Conservation (phyloP, 2,888 invertebrate genomes). For the Autographa gamma region DNA sequence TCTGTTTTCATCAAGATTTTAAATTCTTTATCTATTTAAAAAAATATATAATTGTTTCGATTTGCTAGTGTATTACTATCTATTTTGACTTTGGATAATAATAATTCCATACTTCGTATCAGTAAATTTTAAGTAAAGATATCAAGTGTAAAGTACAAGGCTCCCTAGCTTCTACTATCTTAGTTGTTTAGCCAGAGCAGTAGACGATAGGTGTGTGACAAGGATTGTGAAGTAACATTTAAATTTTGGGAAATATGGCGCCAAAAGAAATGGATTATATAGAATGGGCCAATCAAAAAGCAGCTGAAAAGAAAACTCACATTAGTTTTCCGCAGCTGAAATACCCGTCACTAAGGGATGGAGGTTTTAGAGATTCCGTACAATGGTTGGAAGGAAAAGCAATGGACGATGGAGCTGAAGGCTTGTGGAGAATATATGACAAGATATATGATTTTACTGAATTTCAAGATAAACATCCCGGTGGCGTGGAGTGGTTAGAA, state of each 20-base stretch:
- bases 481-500: conserved; percentile 93
- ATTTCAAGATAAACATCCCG: conserved; percentile 95
- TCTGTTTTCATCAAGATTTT: too few relatives aligned
- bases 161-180: neutral
- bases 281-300: conserved; percentile 71
- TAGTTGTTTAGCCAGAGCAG: neutral
- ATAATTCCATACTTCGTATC: neutral
- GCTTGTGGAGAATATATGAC: conserved; percentile 93
- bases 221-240: neutral
- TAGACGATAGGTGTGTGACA: neutral
- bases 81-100: neutral
- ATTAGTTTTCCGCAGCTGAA: conserved; percentile 87
- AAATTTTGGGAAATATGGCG: neutral
- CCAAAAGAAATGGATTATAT: conserved; percentile 65
- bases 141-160: neutral
- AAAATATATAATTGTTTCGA: too few relatives aligned
- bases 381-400: conserved; percentile 91
- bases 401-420: conserved; percentile 92
- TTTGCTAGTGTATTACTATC: neutral
- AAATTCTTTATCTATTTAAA: too few relatives aligned
- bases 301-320: conserved; percentile 74
- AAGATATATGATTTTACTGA: conserved; percentile 94
- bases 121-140: neutral
- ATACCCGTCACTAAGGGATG: conserved; percentile 86
- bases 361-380: conserved; percentile 78